Conservation (phyloP, 1,140 invertebrate species). For the Zelostemma sp. region DNA sequence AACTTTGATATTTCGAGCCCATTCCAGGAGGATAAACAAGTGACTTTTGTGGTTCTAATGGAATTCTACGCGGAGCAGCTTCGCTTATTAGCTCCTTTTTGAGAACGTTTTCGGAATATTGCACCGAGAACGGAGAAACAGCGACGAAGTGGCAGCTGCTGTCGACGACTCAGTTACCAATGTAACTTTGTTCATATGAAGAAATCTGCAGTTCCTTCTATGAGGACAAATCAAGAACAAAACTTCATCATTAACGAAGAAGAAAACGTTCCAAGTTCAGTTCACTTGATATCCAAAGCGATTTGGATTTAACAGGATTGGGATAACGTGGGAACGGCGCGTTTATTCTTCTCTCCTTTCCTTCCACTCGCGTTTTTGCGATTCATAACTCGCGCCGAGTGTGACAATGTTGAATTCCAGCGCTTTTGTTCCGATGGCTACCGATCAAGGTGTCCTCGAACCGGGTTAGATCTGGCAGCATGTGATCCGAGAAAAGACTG, state of each 20-base stretch:
- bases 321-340: too few relatives aligned
- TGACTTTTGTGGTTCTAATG: slow-evolving; percentile 16
- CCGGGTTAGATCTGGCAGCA: too few relatives aligned
- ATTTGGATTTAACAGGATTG: not conserved
- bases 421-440: slow-evolving; percentile 26
- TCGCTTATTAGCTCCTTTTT: slow-evolving; percentile 14
- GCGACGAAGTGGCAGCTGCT: too few relatives aligned
- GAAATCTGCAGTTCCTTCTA: not conserved
- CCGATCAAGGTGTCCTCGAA: too few relatives aligned
- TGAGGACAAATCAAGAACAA: too few relatives aligned
- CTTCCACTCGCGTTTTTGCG: not conserved
- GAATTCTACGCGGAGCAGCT: not conserved
- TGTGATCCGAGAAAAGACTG: too few relatives aligned
- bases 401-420: slow-evolving; percentile 6
- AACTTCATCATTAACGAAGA: too few relatives aligned
- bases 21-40: not conserved
- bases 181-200: not conserved
- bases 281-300: too few relatives aligned
- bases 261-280: too few relatives aligned
- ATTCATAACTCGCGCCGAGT: slow-evolving; percentile 17
- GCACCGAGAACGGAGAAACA: too few relatives aligned
- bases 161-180: slow-evolving; percentile 38
- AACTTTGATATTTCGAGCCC: not conserved
- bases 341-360: too few relatives aligned
- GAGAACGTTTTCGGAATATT: slow-evolving; percentile 7